These are phyloP conservation scores for Petrocephalus zakoni DNA, from an alignment of 2,113 vertebrate genomes.

Conservation along the genomic window DNA sequence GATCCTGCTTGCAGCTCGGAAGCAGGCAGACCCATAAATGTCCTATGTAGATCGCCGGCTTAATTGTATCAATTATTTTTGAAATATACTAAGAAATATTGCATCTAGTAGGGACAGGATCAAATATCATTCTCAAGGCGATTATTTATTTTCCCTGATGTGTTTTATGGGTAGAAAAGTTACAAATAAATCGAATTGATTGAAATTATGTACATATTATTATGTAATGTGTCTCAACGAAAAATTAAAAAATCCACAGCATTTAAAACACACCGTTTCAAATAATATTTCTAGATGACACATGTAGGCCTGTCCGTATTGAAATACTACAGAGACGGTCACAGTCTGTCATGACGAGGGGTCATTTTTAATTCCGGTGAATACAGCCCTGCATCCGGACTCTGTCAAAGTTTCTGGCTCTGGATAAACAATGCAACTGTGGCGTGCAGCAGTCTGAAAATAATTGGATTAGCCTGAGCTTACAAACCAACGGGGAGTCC, in stretches of 20 bases:
- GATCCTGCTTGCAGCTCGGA: not conserved
- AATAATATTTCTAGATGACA: not conserved
- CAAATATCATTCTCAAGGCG: not conserved
- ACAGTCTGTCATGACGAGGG: conserved; percentile 55
- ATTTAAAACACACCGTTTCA: not conserved
- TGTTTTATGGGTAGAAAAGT: not conserved
- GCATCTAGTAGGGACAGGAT: not conserved
- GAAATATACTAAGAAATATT: not conserved
- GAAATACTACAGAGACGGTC: conserved; percentile 16
- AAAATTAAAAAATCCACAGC: not conserved
- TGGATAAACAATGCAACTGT: conserved; percentile 97
- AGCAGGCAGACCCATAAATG: not conserved
- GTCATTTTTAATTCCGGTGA: conserved; percentile 71
- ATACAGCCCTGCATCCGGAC: conserved; percentile 87
- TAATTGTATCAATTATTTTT: not conserved
- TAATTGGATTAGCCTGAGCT: conserved; percentile 98
- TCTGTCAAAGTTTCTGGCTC: conserved; percentile 81
- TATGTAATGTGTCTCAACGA: not conserved
- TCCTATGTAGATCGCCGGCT: not conserved
- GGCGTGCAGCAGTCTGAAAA: conserved; percentile 93
- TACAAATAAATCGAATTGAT: not conserved
- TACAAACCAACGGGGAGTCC: conserved; percentile 66
- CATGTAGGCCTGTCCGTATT: not conserved
- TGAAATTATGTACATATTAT: not conserved
- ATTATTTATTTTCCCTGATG: not conserved